Percentiles rank a stretch among this genome's conserved stretches.
Conservation (phyloP, 2,888 invertebrate species). For the Ornithoptera alexandrae region DNA sequence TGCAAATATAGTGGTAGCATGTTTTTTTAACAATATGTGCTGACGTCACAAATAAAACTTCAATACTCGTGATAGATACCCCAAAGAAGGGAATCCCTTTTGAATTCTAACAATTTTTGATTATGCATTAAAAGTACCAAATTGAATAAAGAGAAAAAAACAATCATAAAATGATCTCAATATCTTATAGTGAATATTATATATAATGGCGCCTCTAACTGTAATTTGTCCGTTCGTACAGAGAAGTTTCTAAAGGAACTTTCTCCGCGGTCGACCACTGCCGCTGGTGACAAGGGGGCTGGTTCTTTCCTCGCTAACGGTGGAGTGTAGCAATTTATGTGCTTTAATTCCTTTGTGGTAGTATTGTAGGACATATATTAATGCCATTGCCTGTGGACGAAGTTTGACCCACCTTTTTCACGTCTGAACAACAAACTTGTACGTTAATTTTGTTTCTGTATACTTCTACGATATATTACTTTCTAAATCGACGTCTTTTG, state of each 20-base stretch:
- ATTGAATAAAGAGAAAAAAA: no score
- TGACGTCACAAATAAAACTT: no score
- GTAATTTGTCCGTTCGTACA: slow-evolving; percentile 4
- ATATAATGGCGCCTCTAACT: neutral
- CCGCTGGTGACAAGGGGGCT: slow-evolving; percentile 14
- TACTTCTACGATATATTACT: no score
- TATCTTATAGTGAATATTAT: neutral
- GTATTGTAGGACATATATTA: neutral
- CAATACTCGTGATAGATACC: no score
- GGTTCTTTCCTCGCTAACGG: slow-evolving; percentile 9
- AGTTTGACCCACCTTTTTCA: neutral
- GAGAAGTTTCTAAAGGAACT: slow-evolving; percentile 11
- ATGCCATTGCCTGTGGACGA: neutral
- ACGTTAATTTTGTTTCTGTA: no score
- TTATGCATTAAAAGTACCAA: no score
- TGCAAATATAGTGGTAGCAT: no score
- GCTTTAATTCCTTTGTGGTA: slow-evolving; percentile 1
- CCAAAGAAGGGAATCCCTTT: no score
- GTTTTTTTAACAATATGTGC: no score
- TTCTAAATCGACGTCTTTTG: no score
- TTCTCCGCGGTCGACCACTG: slow-evolving; percentile 3
- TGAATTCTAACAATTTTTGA: no score
- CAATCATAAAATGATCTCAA: no score
- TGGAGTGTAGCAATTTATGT: slow-evolving; percentile 1
- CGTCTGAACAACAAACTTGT: neutral